A percentile compares a stretch with the other conserved stretches of the same genome.
Evolutionary conservation across 2,888 invertebrate genomes (phyloP).

Genomic region (Pogonocherus hispidulus): DNA sequence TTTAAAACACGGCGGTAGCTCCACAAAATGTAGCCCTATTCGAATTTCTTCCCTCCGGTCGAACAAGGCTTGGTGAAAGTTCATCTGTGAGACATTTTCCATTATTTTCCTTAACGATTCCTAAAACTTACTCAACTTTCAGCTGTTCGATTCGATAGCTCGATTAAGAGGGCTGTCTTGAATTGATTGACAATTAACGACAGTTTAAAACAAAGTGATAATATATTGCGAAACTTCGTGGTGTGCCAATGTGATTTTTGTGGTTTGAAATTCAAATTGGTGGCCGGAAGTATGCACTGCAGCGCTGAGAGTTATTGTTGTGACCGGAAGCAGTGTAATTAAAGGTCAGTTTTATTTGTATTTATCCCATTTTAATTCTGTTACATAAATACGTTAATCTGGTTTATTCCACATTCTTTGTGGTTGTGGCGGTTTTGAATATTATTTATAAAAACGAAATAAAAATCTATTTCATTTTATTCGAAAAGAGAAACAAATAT

Average conservation of each 20-base stretch:
- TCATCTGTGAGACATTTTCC: neutral
- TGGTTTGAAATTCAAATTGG: constrained; percentile 37
- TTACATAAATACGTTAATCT: neutral
- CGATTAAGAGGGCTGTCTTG: neutral
- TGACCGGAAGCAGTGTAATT: constrained; percentile 45
- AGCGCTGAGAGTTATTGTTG: constrained; percentile 40
- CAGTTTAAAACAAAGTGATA: neutral
- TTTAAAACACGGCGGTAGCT: constrained; percentile 19
- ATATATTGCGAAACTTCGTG: neutral
- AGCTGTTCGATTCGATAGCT: neutral
- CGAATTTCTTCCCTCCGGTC: constrained; percentile 1
- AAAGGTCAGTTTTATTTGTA: constrained; percentile 51
- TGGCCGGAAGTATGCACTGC: constrained; percentile 50
- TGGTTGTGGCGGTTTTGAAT: neutral
- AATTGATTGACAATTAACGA: neutral
- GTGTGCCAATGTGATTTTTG: constrained; percentile 40
- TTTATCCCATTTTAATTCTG: constrained; percentile 2
- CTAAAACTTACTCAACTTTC: neutral
- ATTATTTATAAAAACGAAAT: too few species aligned
- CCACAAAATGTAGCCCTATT: constrained; percentile 29
- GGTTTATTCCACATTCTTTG: constrained; percentile 7
- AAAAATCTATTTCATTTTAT: too few species aligned
- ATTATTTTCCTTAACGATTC: neutral
- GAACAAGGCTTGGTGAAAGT: constrained; percentile 6
- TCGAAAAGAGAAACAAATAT: too few species aligned